phyloP scores from a whole-genome alignment of 2,888 invertebrate genomes.

The Nomada flava region DNA sequence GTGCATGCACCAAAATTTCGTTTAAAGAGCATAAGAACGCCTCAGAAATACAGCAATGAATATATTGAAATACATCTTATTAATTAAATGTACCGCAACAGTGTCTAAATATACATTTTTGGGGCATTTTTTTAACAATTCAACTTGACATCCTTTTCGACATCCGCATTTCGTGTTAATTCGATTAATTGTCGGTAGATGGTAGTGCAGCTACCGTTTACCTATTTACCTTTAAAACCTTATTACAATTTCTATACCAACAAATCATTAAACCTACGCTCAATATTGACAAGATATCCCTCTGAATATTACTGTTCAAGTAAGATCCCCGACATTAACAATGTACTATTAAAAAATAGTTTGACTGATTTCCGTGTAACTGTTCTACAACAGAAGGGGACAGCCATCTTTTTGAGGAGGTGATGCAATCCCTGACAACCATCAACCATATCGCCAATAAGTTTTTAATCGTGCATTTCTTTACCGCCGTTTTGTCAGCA shows the following conservation, averaged over 20 bases:
- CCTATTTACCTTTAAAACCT: slow-evolving; percentile 5
- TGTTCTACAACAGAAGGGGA: slow-evolving; percentile 44
- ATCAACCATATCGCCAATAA: slow-evolving; percentile 46
- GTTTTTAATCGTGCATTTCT: background rate
- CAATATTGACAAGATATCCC: too few species aligned
- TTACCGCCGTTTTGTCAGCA: background rate
- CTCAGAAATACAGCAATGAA: too few species aligned
- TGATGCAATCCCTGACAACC: slow-evolving; percentile 71
- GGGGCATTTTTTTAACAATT: background rate
- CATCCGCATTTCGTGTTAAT: background rate
- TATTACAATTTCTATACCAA: slow-evolving; percentile 9
- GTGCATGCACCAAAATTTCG: background rate
- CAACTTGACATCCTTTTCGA: background rate
- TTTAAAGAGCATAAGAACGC: too few species aligned
- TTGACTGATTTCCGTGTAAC: slow-evolving; percentile 47
- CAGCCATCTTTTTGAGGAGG: slow-evolving; percentile 61
- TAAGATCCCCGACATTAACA: background rate
- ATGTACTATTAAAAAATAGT: slow-evolving; percentile 8
- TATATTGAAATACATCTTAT: too few species aligned
- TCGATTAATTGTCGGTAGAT: slow-evolving; percentile 21
- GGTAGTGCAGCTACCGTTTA: slow-evolving; percentile 20
- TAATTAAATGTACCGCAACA: background rate
- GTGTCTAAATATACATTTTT: background rate
- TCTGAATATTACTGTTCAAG: background rate
- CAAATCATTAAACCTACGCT: background rate